Evolutionary conservation across 2,113 vertebrate genomes (phyloP), one percentile per base, ranked within the genome.

Genomic region (Monopterus albus): DNA sequence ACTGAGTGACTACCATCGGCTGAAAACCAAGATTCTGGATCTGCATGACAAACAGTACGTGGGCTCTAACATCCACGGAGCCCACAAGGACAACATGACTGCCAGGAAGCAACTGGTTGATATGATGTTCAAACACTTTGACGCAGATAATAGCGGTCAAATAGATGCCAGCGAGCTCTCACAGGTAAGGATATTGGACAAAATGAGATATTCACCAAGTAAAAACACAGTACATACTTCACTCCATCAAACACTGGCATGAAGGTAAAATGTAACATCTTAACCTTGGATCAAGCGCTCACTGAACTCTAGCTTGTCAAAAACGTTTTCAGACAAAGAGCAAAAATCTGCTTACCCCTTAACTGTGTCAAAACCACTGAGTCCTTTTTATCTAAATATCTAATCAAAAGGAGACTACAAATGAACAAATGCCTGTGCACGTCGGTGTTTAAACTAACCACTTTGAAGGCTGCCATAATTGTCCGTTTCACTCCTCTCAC

Each of bases 71-170:
- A 79, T 87, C 87, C 91, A 91, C 40, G 94, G 88, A 28, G 72
- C 70, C 17, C 57, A 87, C 47, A 85, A 81, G 42, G 94, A 96
- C 75, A 94, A 94, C 84, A 91, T 94, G 85, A 76, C 81, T 9
- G 88, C 89, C 74, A 95, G 92, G 88, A 96, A 95, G 83, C 72
- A 92, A 46, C 90, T 98, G 66, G 95, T 97, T 38, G 96, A 99
- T 81, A 77, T 94, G 26, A 95, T 98, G 94, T 98, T 98, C 87
- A 93, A 93, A 67, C 94, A 94, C 87, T 98, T 98, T 78, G 96
- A 98, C 72, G 92, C 92, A 3, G 95, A 99, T 81, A 91, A 81
- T 52, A 95, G 89, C 3, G 94, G 95, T 79, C 91, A 93, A 71
- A 86, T 99, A 75, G 96, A 96, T 74, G 93, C 82, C 77, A 94